Evolutionary conservation across 1,140 invertebrate genomes (phyloP), one percentile per base, ranked within the genome.

Genomic region (Apis laboriosa): DNA sequence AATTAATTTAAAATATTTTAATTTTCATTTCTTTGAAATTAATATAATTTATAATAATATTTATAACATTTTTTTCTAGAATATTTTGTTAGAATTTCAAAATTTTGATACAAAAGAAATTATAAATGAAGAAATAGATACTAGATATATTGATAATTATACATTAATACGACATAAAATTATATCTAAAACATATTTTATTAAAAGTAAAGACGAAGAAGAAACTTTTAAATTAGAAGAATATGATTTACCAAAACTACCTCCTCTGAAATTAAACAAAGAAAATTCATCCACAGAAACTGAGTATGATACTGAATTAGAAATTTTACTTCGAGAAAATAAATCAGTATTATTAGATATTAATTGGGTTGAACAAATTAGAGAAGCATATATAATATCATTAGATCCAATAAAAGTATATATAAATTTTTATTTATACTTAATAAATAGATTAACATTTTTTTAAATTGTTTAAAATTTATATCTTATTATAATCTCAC

Each of bases 51-150:
- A 75, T 64, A 58, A 3, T 34, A 34, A 34, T 81, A 58, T 61
- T 71, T n/a, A 67, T 71, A 66, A 72, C 63, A 77, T 66, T 71
- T 84, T 21, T 60, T 79, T 85, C 74, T 81, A 94, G 93, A 81
- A 90, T 9, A 86, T 91, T 43, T 79, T 94, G 56, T 86, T 94
- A 17, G 71, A 93, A 78, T 88, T 93, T 82, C 92, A 94, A 90
- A 86, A 89, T 58, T 79, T 85, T 1, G 77, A 60, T 85, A 88
- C 51, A 61, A 43, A 43, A 43, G 77, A 84, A 83, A 28, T n/a
- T 34, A 79, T 88, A 60, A 83, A 74, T 49, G 78, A 90, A 86
- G 55, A 83, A 84, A 12, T 91, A 91, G 56, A 82, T 92, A 19
- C 2, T n/a, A 24, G 19, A 34, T 60, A 34, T n/a, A 86, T 94